Conservation (phyloP, 2,797 vertebrate species). For the Taenioides sp. region DNA sequence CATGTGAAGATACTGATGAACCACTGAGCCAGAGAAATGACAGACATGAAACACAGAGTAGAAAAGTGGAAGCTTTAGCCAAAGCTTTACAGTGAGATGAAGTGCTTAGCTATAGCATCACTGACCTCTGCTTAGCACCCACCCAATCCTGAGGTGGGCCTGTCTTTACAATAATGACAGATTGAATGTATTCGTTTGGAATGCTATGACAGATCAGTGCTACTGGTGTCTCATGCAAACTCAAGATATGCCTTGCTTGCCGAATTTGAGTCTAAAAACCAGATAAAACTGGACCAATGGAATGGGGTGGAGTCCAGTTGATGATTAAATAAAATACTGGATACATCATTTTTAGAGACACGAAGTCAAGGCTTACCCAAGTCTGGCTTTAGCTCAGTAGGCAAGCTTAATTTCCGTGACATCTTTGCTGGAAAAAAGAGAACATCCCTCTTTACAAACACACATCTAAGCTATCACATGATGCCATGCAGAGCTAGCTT, state of each 20-base stretch:
- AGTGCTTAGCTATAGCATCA: constrained; percentile 64
- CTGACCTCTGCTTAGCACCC: constrained; percentile 56
- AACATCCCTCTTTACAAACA: constrained; percentile 89
- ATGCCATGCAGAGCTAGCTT: constrained; percentile 76
- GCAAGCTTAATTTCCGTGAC: constrained; percentile 99
- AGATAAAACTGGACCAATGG: constrained; percentile 57
- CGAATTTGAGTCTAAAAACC: constrained; percentile 62
- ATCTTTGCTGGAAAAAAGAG: constrained; percentile 99
- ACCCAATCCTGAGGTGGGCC: constrained; percentile 37
- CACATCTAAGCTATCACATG: constrained; percentile 72
- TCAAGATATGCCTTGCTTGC: constrained; percentile 58
- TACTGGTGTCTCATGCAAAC: constrained; percentile 67
- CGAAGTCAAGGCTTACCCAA: constrained; percentile 93
- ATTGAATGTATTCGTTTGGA: constrained; percentile 21
- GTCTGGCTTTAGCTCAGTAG: constrained; percentile 99
- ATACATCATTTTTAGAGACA: constrained; percentile 71
- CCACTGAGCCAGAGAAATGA: constrained; percentile 56
- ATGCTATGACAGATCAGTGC: constrained; percentile 58
- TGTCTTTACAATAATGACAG: constrained; percentile 27
- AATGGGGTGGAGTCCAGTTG: constrained; percentile 63
- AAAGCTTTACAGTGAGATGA: constrained; percentile 64
- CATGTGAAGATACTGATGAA: constrained; percentile 11
- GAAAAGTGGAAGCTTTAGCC: constrained; percentile 63
- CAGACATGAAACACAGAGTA: constrained; percentile 52
- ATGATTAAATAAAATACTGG: constrained; percentile 46